These are phyloP conservation scores for Aphelocoma californica DNA, from an alignment of 2,797 vertebrate species.

Conservation along the genomic window DNA sequence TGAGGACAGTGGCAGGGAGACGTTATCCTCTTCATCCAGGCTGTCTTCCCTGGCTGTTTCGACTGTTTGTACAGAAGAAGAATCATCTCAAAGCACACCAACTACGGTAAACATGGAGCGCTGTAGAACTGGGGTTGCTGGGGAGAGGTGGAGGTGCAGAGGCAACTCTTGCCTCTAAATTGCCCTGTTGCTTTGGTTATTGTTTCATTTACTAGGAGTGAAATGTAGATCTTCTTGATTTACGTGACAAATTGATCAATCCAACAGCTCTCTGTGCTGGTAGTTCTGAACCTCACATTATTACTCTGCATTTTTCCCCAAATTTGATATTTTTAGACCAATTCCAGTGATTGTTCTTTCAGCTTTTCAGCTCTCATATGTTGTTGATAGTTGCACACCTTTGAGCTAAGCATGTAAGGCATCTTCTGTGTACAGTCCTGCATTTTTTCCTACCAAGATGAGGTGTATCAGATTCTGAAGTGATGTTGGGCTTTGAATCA, in stretches of 20 bases:
- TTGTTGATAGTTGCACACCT: not conserved
- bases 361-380: not conserved
- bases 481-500: not conserved
- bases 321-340: not conserved
- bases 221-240: not conserved
- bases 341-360: not conserved
- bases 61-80: slow-evolving; percentile 70
- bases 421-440: not conserved
- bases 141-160: not conserved
- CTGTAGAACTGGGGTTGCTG: not conserved
- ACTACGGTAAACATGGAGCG: slow-evolving; percentile 68
- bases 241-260: fast-evolving
- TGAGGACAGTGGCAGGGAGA: slow-evolving; percentile 72
- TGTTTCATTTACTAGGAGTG: not conserved
- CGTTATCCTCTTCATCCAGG: slow-evolving; percentile 51
- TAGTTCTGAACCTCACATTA: not conserved
- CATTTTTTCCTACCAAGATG: not conserved
- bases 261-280: not conserved
- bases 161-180: not conserved
- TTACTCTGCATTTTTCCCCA: not conserved
- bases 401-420: not conserved
- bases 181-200: not conserved
- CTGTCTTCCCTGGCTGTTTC: slow-evolving; percentile 69
- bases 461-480: not conserved
- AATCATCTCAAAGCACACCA: slow-evolving; percentile 63